Percentiles rank a stretch among this genome's conserved stretches.
Evolutionary conservation across 2,797 vertebrate genomes (phyloP).

Genomic region (Huso huso): DNA sequence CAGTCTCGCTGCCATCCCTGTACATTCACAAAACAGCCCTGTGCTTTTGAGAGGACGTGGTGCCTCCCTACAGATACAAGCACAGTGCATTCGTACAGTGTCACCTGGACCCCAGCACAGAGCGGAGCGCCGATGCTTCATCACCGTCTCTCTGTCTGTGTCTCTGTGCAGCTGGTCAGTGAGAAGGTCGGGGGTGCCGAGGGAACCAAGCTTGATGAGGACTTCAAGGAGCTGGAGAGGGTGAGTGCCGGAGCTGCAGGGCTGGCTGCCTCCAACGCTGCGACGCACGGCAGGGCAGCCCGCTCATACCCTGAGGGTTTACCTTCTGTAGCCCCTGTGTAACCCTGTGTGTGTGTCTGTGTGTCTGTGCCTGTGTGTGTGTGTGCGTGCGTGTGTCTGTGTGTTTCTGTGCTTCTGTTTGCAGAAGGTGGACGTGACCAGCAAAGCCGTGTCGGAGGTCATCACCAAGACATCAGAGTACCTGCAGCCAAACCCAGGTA

Average conservation of each 20-base stretch:
- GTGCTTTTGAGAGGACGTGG: too few species aligned
- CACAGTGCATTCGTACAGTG: too few species aligned
- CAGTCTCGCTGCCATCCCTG: too few species aligned
- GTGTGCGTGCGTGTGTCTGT: neutral
- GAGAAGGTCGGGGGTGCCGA: slow-evolving; percentile 97
- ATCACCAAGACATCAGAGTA: slow-evolving; percentile 95
- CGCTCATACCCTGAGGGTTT: neutral
- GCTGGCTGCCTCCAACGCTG: neutral
- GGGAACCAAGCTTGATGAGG: slow-evolving; percentile 94
- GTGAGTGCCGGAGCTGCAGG: slow-evolving; percentile 50
- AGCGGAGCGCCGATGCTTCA: too few species aligned
- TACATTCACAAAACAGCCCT: too few species aligned
- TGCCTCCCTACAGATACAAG: too few species aligned
- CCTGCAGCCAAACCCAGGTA: slow-evolving; percentile 96
- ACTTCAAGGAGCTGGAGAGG: slow-evolving; percentile 95
- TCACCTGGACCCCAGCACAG: too few species aligned
- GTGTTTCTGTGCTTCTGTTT: slow-evolving; percentile 17
- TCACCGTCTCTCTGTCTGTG: neutral
- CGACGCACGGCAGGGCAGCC: too few species aligned
- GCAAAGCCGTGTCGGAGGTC: slow-evolving; percentile 87
- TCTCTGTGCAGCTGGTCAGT: slow-evolving; percentile 78
- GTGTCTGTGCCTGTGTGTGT: too few species aligned
- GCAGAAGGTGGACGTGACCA: slow-evolving; percentile 96
- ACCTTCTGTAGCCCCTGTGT: neutral
- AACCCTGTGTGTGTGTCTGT: neutral